phyloP scores from a whole-genome alignment of 2,797 vertebrate species.

The Macroramphosus scolopax region DNA sequence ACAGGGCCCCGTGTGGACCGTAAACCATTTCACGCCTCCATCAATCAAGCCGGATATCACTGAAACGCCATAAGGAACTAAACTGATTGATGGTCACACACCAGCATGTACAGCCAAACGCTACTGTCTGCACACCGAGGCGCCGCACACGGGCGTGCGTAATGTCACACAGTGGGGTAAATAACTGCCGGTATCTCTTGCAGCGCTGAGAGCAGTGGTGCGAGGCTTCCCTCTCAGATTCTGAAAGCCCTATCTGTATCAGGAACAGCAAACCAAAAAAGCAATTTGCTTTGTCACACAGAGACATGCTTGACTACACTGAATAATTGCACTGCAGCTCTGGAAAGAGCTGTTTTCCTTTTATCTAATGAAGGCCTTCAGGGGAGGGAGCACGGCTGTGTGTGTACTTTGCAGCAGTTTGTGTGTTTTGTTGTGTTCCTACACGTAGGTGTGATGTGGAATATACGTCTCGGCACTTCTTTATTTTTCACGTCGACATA shows the following conservation, averaged over 20 bases:
- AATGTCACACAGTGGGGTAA: conserved; percentile 66
- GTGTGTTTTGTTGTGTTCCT: conserved; percentile 5
- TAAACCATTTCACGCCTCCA: conserved; percentile 20
- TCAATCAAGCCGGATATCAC: conserved; percentile 41
- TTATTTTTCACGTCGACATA: conserved; percentile 17
- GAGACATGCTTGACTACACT: conserved; percentile 81
- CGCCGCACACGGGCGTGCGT: conserved; percentile 29
- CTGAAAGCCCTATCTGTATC: conserved; percentile 77
- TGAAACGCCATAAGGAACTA: conserved; percentile 26
- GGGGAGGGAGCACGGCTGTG: conserved; percentile 35
- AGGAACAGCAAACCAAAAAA: conserved; percentile 79
- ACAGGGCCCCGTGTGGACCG: too few relatives aligned
- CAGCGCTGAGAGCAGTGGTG: conserved; percentile 61
- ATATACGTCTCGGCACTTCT: conserved; percentile 17
- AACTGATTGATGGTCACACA: conserved; percentile 44
- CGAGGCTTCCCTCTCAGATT: conserved; percentile 71
- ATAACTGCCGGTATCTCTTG: conserved; percentile 70
- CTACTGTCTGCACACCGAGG: conserved; percentile 33
- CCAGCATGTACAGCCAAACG: conserved; percentile 16
- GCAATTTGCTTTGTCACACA: conserved; percentile 85
- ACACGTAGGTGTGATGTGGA: conserved; percentile 18
- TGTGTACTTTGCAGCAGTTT: conserved; percentile 33
- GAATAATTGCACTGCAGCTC: conserved; percentile 81
- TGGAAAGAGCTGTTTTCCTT: conserved; percentile 77
- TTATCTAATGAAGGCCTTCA: conserved; percentile 80